These are phyloP conservation scores for Channa argus DNA, from an alignment of 2,113 vertebrate genomes.

Conservation along the genomic window DNA sequence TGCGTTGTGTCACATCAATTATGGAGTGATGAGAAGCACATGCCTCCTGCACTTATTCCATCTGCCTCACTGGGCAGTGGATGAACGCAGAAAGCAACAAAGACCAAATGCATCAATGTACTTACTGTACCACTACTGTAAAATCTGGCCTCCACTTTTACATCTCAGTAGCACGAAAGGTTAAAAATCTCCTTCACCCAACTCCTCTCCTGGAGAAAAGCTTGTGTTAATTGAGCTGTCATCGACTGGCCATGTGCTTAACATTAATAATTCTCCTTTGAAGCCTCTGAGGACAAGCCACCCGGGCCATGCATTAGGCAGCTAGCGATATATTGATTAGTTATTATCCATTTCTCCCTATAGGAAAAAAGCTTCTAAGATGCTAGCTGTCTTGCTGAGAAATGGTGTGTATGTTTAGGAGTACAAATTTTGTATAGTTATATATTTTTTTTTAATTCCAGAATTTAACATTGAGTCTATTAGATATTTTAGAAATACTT, in stretches of 20 bases:
- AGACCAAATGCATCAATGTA: constrained; percentile 20
- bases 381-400: not conserved
- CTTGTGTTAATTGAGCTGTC: not conserved
- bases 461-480: not conserved
- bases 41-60: constrained; percentile 65
- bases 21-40: constrained; percentile 72
- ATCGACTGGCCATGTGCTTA: not conserved
- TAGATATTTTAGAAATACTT: not conserved
- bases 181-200: not conserved
- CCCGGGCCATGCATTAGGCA: constrained; percentile 14
- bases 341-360: not conserved
- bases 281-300: constrained; percentile 3
- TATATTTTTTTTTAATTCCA: not conserved
- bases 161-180: not conserved
- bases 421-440: too few relatives aligned
- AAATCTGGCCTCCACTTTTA: not conserved
- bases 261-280: constrained; percentile 4
- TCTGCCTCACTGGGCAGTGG: constrained; percentile 59
- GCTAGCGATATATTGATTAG: constrained; percentile 12
- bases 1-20: constrained; percentile 77
- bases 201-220: not conserved
- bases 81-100: constrained; percentile 21
- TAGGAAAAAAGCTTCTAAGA: not conserved
- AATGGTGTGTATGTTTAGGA: not conserved
- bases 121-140: constrained; percentile 11